phyloP scores from a whole-genome alignment of 2,797 vertebrate species.

The Oreortyx pictus region DNA sequence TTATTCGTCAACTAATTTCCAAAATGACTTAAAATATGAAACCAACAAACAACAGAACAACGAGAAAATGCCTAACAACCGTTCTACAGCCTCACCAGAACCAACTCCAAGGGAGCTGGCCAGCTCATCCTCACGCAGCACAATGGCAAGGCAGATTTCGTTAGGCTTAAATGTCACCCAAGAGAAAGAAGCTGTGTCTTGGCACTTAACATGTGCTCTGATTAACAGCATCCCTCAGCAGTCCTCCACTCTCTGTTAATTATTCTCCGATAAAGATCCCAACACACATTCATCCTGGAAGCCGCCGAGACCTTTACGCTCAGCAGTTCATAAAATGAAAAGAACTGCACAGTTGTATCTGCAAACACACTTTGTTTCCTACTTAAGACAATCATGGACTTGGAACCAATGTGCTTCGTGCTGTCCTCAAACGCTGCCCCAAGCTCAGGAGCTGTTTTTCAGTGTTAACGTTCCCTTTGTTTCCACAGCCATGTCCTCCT shows the following conservation, averaged over 20 bases:
- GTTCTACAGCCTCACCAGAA: rapidly evolving
- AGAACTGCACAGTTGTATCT: rapidly evolving
- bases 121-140: background rate
- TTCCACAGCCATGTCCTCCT: background rate
- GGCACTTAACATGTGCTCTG: background rate
- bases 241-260: background rate
- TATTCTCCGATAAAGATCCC: background rate
- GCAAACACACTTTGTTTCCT: background rate
- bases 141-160: background rate
- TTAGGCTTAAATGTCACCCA: background rate
- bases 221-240: background rate
- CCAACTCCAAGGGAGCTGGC: rapidly evolving
- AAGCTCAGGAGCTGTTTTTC: background rate
- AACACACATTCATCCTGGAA: background rate
- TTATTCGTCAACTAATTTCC: background rate
- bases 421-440: background rate
- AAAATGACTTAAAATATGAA: background rate
- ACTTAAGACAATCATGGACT: rapidly evolving
- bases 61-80: background rate
- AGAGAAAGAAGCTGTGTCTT: background rate
- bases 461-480: background rate
- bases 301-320: background rate
- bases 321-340: background rate
- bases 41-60: background rate
- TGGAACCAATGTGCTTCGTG: rapidly evolving